Evolutionary conservation across 2,888 invertebrate species (phyloP).

Genomic region (Apocheima hispidaria): DNA sequence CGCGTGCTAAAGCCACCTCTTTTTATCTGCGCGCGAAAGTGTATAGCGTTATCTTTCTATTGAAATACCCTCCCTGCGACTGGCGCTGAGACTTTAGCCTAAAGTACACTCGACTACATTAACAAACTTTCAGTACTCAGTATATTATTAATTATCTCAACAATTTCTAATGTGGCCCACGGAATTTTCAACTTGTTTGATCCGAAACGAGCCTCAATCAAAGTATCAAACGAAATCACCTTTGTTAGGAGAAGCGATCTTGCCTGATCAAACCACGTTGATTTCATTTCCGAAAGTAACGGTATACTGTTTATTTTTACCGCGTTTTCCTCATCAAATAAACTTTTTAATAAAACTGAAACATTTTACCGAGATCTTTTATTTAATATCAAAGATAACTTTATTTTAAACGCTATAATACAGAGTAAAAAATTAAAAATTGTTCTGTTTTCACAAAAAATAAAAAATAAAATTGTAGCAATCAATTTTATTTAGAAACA

Average conservation of each 20-base stretch:
- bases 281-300: constrained; percentile 7
- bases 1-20: no score
- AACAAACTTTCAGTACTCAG: constrained; percentile 5
- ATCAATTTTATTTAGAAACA: no score
- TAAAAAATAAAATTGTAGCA: no score
- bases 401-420: no score
- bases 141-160: constrained; percentile 3
- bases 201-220: not conserved
- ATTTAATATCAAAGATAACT: no score
- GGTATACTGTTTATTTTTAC: constrained; percentile 10
- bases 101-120: not conserved
- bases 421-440: no score
- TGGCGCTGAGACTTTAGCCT: not conserved
- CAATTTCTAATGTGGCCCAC: not conserved
- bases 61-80: no score
- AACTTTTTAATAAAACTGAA: not conserved
- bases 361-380: not conserved
- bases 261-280: constrained; percentile 6
- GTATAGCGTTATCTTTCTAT: no score
- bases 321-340: not conserved
- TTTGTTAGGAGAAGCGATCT: constrained; percentile 17
- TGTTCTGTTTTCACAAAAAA: no score
- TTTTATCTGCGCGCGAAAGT: no score
- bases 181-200: constrained; percentile 4
- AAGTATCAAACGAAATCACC: constrained; percentile 9